Conservation (phyloP, 2,888 invertebrate species). For the Ophion slaviceki region DNA sequence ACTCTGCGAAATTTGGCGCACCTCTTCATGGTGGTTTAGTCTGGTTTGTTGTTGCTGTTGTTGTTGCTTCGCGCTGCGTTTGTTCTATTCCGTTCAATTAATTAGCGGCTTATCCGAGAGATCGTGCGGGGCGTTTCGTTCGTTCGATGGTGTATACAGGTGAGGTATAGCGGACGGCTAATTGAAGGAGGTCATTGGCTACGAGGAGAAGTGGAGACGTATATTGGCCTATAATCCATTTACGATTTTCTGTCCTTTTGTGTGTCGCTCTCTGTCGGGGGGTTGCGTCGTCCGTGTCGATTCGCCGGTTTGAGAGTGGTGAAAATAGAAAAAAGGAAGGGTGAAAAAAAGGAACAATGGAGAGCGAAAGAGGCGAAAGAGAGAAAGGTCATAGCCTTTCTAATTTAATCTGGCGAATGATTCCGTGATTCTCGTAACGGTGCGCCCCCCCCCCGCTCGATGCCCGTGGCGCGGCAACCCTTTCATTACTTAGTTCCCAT, state of each 20-base stretch:
- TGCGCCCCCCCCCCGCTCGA: constrained; percentile 45
- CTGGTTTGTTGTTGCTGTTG: constrained; percentile 4
- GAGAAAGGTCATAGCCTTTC: constrained; percentile 81
- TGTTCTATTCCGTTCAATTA: constrained; percentile 62
- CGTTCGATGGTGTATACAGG: neutral
- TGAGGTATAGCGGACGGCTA: constrained; percentile 32
- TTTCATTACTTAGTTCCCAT: constrained; percentile 83
- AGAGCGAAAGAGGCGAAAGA: constrained; percentile 56
- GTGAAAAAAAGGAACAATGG: constrained; percentile 28
- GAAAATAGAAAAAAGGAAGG: constrained; percentile 6
- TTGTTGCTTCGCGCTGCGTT: neutral
- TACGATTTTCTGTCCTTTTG: constrained; percentile 24
- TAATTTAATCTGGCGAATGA: constrained; percentile 84
- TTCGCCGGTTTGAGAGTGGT: constrained; percentile 36
- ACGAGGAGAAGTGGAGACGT: constrained; percentile 33
- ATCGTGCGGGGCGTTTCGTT: constrained; percentile 46
- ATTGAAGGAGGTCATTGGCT: constrained; percentile 67
- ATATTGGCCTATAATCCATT: constrained; percentile 61
- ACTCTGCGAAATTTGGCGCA: constrained; percentile 68
- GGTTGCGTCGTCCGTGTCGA: constrained; percentile 28
- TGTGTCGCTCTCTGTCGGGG: constrained; percentile 20
- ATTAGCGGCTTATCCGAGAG: constrained; percentile 64
- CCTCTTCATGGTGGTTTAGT: constrained; percentile 48
- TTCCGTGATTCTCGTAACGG: constrained; percentile 82
- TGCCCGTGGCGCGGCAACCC: constrained; percentile 76